Evolutionary conservation across 2,888 invertebrate species (phyloP).

Genomic region (Taphrorychus bicolor): DNA sequence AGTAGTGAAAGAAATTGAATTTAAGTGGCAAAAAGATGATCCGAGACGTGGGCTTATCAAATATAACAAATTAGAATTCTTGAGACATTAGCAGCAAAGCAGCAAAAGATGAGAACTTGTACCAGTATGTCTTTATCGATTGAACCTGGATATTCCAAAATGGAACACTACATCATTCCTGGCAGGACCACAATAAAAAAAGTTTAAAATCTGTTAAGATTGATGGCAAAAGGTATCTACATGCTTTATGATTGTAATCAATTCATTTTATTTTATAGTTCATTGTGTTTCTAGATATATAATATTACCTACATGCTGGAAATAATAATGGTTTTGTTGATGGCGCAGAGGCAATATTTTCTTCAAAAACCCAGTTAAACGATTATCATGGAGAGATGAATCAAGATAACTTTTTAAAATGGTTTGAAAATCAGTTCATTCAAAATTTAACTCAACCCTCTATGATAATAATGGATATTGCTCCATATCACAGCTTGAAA

Average conservation of each 20-base stretch:
- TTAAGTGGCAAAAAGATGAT: constrained; percentile 13
- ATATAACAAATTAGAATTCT: constrained; percentile 14
- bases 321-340: constrained; percentile 19
- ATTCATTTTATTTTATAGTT: neutral
- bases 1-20: constrained; percentile 5
- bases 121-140: constrained; percentile 24
- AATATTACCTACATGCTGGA: constrained; percentile 19
- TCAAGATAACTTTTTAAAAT: constrained; percentile 16
- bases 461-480: too few relatives aligned
- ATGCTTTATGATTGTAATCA: neutral
- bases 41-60: constrained; percentile 14
- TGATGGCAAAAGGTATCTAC: constrained; percentile 28
- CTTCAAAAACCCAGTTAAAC: constrained; percentile 12
- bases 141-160: constrained; percentile 27
- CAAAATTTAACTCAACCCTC: too few relatives aligned
- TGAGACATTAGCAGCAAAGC: constrained; percentile 17
- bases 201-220: constrained; percentile 23
- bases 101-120: constrained; percentile 8
- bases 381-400: constrained; percentile 35
- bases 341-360: constrained; percentile 14
- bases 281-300: constrained; percentile 6
- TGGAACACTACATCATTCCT: too few relatives aligned
- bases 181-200: too few relatives aligned
- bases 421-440: constrained; percentile 17
- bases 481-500: too few relatives aligned